A percentile compares a stretch with the other conserved stretches of the same genome.
Evolutionary conservation across 1,140 invertebrate species (phyloP).

Genomic region (Hylaeus anthracinus): DNA sequence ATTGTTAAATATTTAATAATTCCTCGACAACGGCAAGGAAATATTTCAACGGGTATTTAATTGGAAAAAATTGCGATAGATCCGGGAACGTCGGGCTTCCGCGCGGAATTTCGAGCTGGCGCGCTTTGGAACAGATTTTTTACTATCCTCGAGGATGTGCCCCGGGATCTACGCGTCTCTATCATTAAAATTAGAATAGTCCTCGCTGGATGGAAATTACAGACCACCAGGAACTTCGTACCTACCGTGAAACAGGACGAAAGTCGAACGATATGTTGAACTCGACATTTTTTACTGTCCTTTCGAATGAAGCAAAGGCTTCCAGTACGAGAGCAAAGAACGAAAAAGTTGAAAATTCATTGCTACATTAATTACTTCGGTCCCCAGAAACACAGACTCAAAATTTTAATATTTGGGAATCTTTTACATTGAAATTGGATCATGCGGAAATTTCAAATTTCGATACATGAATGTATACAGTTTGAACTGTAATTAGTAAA

Average conservation of each 20-base stretch:
- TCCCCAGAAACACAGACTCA: no score
- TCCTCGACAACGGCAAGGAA: no score
- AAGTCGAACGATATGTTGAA: constrained; percentile 1
- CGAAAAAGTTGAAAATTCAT: no score
- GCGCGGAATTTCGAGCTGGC: neutral
- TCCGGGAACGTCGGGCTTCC: neutral
- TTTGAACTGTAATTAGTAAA: no score
- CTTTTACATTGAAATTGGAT: no score
- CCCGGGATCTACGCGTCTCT: constrained; percentile 6
- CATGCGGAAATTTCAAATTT: no score
- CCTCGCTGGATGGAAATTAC: constrained; percentile 18
- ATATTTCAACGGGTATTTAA: neutral
- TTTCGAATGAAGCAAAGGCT: no score
- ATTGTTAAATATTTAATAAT: no score
- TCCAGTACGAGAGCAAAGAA: no score
- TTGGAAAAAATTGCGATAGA: neutral
- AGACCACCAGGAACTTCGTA: constrained; percentile 7
- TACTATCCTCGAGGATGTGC: neutral
- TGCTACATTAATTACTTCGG: no score
- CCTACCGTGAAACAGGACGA: neutral
- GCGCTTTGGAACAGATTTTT: constrained; percentile 20
- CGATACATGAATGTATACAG: no score
- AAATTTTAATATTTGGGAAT: no score
- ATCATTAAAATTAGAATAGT: constrained; percentile 38
- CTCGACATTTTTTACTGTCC: neutral